A percentile compares a stretch with the other conserved stretches of the same genome.
Conservation (phyloP, 2,797 vertebrate genomes). For the Scomberomorus guttatus region DNA sequence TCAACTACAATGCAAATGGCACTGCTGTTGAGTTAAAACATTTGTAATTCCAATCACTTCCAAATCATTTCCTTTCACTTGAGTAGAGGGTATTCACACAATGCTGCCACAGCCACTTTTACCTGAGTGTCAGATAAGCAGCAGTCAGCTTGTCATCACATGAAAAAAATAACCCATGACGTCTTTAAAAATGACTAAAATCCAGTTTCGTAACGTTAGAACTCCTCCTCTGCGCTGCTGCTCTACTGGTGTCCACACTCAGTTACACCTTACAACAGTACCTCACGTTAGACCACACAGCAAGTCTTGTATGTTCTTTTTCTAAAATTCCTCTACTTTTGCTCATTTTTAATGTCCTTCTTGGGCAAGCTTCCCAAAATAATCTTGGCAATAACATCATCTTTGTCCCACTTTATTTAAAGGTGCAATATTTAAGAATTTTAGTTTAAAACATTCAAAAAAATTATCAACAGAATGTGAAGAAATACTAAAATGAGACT, state of each 20-base stretch:
- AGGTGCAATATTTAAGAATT: neutral
- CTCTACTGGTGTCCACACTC: constrained; percentile 38
- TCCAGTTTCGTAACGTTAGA: neutral
- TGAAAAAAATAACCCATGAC: neutral
- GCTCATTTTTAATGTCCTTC: neutral
- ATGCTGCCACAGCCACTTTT: neutral
- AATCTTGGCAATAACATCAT: constrained; percentile 57
- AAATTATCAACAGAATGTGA: too few species aligned
- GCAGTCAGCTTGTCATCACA: neutral
- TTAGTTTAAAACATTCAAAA: too few species aligned
- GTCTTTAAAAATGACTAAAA: constrained; percentile 2
- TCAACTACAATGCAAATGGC: neutral
- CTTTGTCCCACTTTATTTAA: constrained; percentile 17
- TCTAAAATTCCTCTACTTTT: neutral
- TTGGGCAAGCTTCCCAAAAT: neutral
- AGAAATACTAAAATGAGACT: too few species aligned
- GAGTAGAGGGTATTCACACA: neutral
- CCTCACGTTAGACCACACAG: constrained; percentile 49
- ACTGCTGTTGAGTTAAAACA: constrained; percentile 19
- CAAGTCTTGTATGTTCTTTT: neutral
- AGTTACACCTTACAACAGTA: constrained; percentile 62
- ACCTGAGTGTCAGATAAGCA: neutral
- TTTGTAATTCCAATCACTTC: neutral
- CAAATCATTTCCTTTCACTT: neutral
- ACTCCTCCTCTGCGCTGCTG: constrained; percentile 53